Evolutionary conservation across 2,797 vertebrate species (phyloP), one percentile per base, ranked within the genome.

Genomic region (Philypnodon macrostomus): DNA sequence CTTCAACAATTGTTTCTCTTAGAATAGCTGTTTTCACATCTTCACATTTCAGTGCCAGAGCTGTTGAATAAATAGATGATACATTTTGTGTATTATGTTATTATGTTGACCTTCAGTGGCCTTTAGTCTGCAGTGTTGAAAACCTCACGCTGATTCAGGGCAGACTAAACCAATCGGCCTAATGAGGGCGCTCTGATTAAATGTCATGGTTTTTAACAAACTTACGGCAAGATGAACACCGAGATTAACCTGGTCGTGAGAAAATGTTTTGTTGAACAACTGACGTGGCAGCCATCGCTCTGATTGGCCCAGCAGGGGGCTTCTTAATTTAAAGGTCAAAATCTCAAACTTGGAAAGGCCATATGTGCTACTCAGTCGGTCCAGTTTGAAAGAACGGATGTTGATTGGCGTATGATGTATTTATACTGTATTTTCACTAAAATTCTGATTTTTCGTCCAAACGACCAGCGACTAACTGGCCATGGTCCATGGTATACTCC

Each of bases 101-200:
- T 44, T 27, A 30, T 30, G 26, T 44, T 44, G 41, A 44, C 41
- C 41, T 44, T 44, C 34, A 50, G 47, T 50, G 34, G 26, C 21
- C 23, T 49, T 49, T 26, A 17, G 13, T 8, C 11, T 49, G 29
- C 12, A 47, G 24, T 47, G 44, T 33, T 53, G 33, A 39, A 67
- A 64, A 27, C 42, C 27, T 2, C 58, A 47, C 52, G 38, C 53
- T 68, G 60, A 76, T 46, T 47, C 32, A 2, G 31, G 45, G 19
- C 7, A 35, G 16, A 16, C 45, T 47, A 35, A 47, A 11, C 13
- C 32, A 47, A 47, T 67, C 66, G 71, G 68, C 75, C 71, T 72
- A 70, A 77, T 58, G 69, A 75, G 53, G 64, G 67, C 39, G 53
- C 74, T 74, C 67, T 82, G 77, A 78, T 79, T 80, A 82, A 82